Conservation (phyloP, 2,113 vertebrate species). For the Corythornis vintsioides region DNA sequence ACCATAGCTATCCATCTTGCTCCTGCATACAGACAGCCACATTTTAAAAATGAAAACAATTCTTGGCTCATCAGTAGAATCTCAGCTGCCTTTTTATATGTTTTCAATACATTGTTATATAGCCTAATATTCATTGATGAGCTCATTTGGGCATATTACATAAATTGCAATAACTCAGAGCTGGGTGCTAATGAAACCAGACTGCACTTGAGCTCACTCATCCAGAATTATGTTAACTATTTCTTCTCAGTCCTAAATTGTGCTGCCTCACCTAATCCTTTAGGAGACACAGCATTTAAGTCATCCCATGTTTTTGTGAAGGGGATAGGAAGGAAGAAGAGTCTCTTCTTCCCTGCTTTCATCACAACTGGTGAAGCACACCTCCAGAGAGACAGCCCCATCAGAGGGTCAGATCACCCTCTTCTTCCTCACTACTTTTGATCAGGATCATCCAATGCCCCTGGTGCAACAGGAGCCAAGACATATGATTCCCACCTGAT, state of each 20-base stretch:
- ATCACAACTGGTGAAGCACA: fast-evolving
- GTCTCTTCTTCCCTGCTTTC: not conserved
- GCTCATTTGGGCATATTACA: not conserved
- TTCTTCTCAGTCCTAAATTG: not conserved
- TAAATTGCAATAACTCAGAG: not conserved
- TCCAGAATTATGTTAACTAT: not conserved
- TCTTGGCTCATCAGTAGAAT: not conserved
- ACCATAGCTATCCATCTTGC: not conserved
- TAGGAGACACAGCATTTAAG: not conserved
- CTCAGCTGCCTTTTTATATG: not conserved
- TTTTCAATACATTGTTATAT: fast-evolving
- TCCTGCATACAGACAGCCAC: not conserved
- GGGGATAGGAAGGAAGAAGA: not conserved
- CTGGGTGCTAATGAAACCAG: not conserved
- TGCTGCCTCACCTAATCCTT: not conserved
- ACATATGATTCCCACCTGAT: too few species aligned
- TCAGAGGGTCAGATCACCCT: not conserved
- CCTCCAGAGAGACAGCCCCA: not conserved
- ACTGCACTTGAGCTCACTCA: not conserved
- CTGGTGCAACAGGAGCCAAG: too few species aligned
- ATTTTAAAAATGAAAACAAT: not conserved
- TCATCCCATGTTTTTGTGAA: not conserved
- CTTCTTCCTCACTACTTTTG: not conserved
- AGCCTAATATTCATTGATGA: not conserved
- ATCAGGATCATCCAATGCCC: too few species aligned